Evolutionary conservation across 2,113 vertebrate genomes (phyloP).

Genomic region (Thryonomys swinderianus): DNA sequence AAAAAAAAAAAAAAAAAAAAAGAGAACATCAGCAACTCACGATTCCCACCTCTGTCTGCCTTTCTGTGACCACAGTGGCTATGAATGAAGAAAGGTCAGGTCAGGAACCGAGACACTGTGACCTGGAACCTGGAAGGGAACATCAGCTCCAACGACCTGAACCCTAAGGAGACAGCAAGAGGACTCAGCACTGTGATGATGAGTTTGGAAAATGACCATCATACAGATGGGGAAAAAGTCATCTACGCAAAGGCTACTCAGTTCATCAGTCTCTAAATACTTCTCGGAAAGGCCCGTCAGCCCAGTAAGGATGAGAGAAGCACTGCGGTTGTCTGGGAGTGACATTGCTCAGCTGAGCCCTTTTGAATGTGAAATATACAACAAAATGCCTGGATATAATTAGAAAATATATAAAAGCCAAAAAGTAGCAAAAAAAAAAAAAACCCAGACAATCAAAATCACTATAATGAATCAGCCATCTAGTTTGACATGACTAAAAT

Average conservation of each 20-base stretch:
- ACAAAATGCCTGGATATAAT: background rate
- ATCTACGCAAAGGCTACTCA: background rate
- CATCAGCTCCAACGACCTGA: background rate
- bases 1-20: no score
- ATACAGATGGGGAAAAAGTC: background rate
- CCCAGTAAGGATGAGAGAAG: background rate
- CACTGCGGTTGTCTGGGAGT: background rate
- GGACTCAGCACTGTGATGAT: background rate
- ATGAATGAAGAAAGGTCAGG: background rate
- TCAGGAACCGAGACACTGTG: accelerated
- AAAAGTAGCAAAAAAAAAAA: background rate
- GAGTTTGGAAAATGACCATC: background rate
- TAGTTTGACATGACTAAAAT: slow-evolving; percentile 37
- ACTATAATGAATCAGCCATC: background rate
- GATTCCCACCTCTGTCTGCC: background rate
- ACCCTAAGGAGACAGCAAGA: background rate
- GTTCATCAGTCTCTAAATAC: background rate
- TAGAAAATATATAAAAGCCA: slow-evolving; percentile 27
- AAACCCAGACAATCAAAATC: slow-evolving; percentile 10
- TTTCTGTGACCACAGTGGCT: background rate
- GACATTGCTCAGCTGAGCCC: background rate
- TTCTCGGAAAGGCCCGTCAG: background rate
- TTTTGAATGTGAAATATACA: background rate
- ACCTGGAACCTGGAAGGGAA: background rate
- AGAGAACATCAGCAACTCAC: background rate